Conservation (phyloP, 2,797 vertebrate species). For the Acipenser ruthenus region DNA sequence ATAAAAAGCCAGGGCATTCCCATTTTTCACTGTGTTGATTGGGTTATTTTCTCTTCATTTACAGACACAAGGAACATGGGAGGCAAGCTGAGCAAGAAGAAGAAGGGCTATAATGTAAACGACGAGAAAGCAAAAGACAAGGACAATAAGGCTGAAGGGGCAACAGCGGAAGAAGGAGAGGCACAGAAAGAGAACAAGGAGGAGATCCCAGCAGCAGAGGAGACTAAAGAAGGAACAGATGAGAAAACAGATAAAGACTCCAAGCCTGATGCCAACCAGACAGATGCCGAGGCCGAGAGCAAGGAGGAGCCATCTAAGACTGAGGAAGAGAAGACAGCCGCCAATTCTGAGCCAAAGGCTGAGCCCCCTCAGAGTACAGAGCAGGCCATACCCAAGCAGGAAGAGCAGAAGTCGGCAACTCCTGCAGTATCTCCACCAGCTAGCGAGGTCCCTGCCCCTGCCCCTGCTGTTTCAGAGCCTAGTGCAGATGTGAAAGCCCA, state of each 20-base stretch:
- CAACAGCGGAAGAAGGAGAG: conserved; percentile 72
- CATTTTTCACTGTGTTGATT: not conserved
- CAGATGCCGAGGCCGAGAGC: conserved; percentile 53
- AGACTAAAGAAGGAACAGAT: conserved; percentile 52
- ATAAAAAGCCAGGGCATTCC: not conserved
- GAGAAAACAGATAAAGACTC: conserved; percentile 58
- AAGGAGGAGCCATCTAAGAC: conserved; percentile 66
- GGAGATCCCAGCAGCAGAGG: conserved; percentile 35
- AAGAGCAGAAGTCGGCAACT: conserved; percentile 54
- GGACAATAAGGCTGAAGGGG: conserved; percentile 85
- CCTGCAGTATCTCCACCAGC: conserved; percentile 28
- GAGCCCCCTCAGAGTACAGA: conserved; percentile 48
- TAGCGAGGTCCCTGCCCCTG: conserved; percentile 26
- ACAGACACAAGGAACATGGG: conserved; percentile 63
- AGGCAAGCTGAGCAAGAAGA: conserved; percentile 99
- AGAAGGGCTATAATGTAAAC: conserved; percentile 97
- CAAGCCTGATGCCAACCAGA: conserved; percentile 51
- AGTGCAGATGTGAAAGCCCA: conserved; percentile 58
- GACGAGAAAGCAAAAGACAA: conserved; percentile 95
- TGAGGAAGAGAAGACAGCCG: conserved; percentile 49
- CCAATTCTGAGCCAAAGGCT: conserved; percentile 61
- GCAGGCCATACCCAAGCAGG: conserved; percentile 55
- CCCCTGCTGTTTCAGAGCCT: conserved; percentile 62
- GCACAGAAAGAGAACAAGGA: conserved; percentile 63
- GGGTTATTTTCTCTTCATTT: conserved; percentile 2